A percentile compares a stretch with the other conserved stretches of the same genome.
Conservation (phyloP, 1,140 invertebrate species). For the Drosophila pseudoobscura region DNA sequence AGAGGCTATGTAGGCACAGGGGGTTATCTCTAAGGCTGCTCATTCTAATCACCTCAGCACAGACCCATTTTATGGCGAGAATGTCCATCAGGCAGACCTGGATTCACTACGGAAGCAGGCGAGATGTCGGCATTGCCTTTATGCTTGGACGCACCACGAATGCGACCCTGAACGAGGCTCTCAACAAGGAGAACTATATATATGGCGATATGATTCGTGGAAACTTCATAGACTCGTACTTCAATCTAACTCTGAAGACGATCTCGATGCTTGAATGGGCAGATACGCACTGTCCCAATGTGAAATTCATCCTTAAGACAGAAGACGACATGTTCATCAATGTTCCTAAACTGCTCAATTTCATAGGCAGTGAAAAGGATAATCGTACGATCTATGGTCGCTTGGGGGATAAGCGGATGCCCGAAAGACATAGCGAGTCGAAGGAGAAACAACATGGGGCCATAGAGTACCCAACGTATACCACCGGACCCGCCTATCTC, state of each 20-base stretch:
- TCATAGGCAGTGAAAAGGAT: constrained; percentile 87
- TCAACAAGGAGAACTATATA: constrained; percentile 87
- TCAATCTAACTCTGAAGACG: constrained; percentile 94
- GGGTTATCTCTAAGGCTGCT: constrained; percentile 87
- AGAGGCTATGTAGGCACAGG: constrained; percentile 86
- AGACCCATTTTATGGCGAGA: constrained; percentile 88
- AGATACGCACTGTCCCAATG: constrained; percentile 89
- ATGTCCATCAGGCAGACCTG: constrained; percentile 93
- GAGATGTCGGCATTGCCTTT: constrained; percentile 90
- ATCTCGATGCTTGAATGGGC: constrained; percentile 93
- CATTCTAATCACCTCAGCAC: constrained; percentile 92
- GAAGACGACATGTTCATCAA: constrained; percentile 97
- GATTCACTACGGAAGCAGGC: constrained; percentile 90
- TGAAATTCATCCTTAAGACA: constrained; percentile 91
- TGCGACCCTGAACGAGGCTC: constrained; percentile 84
- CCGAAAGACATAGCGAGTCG: constrained; percentile 91
- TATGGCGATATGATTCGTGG: constrained; percentile 92
- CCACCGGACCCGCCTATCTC: constrained; percentile 94
- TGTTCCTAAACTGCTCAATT: constrained; percentile 89
- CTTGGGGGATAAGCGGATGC: constrained; percentile 88
- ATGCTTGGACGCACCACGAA: constrained; percentile 87
- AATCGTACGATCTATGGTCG: constrained; percentile 91
- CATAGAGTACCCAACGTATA: constrained; percentile 90
- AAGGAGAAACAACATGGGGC: constrained; percentile 92
- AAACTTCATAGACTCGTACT: constrained; percentile 92